Conservation (phyloP, 1,140 invertebrate species). For the Melipona quadrifasciata region DNA sequence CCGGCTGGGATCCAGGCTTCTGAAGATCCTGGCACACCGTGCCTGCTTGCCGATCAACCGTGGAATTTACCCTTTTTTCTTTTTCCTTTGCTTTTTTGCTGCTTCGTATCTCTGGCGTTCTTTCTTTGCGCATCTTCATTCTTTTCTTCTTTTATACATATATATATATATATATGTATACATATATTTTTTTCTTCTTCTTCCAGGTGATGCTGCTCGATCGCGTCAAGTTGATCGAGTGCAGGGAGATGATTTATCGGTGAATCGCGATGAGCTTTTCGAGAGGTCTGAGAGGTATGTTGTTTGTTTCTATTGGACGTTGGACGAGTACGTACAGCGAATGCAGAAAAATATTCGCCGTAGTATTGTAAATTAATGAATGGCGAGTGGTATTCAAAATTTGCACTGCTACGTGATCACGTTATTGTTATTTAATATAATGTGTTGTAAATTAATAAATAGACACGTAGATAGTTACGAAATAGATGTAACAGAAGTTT, state of each 20-base stretch:
- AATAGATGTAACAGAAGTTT: too few species aligned
- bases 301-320: not conserved
- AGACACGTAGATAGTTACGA: too few species aligned
- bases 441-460: too few species aligned
- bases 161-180: too few species aligned
- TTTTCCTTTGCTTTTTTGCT: too few species aligned
- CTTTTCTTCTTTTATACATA: too few species aligned
- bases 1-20: slow-evolving; percentile 11
- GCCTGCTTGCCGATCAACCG: not conserved
- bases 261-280: not conserved
- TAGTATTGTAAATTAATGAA: too few species aligned
- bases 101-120: not conserved
- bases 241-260: not conserved
- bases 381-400: too few species aligned
- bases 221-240: slow-evolving; percentile 1
- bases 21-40: slow-evolving; percentile 22
- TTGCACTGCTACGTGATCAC: too few species aligned
- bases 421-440: too few species aligned
- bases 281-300: not conserved
- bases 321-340: not conserved
- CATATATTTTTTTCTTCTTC: not conserved
- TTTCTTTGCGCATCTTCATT: not conserved
- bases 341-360: too few species aligned
- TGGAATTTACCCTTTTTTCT: slow-evolving; percentile 2
- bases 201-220: not conserved